These are phyloP conservation scores for Oxyteleia sp. DNA, from an alignment of 2,888 invertebrate species.

Conservation along the genomic window DNA sequence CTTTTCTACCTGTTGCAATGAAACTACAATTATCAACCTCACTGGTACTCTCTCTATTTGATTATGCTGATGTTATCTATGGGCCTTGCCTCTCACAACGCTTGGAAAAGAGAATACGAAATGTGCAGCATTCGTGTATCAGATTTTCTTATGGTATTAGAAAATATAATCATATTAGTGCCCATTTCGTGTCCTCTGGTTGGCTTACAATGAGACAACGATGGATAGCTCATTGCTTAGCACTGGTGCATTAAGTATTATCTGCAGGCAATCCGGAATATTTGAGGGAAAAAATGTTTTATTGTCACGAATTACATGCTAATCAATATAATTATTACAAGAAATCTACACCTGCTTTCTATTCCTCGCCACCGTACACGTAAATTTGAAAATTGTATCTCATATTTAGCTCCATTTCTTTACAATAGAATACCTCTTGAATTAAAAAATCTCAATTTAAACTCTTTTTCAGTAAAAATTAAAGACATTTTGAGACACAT, in stretches of 20 bases:
- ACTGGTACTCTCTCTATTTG: neutral
- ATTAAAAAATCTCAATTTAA: no score
- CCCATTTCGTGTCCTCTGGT: neutral
- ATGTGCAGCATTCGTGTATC: neutral
- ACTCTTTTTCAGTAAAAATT: neutral
- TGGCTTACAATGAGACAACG: neutral
- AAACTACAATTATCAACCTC: neutral
- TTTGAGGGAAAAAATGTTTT: no score
- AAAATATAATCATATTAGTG: slow-evolving; percentile 14
- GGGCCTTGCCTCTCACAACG: neutral
- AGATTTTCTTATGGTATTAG: slow-evolving; percentile 9
- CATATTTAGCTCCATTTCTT: no score
- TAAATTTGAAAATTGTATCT: no score
- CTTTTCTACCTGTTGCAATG: neutral
- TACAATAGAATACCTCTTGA: no score
- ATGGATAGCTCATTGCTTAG: neutral
- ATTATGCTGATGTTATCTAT: slow-evolving; percentile 20
- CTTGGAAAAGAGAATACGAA: neutral
- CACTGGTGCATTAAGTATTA: no score
- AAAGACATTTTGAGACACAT: neutral
- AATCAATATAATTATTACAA: no score
- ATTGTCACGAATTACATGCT: no score
- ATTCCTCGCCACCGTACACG: no score
- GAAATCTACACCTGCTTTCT: no score
- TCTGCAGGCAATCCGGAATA: no score